A percentile compares a stretch with the other conserved stretches of the same genome.
phyloP scores from a whole-genome alignment of 2,113 vertebrate species.

The Pseudolaguvia tuberculata region DNA sequence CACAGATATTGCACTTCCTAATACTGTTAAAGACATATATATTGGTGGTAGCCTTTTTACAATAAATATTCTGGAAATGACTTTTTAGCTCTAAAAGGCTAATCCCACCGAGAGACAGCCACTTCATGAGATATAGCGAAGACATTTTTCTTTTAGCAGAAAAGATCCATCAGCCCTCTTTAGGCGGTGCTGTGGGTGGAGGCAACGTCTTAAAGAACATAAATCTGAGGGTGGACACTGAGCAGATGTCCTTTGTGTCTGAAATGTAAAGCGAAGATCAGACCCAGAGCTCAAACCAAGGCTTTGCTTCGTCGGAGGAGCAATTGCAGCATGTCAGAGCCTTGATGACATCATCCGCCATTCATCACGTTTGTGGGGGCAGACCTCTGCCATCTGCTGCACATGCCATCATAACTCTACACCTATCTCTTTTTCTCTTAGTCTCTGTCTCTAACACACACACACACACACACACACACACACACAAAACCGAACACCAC shows the following conservation, averaged over 20 bases:
- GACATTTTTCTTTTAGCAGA: slow-evolving; percentile 18
- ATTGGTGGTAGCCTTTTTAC: background rate
- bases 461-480: slow-evolving; percentile 27
- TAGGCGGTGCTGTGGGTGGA: slow-evolving; percentile 9
- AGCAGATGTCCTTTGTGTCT: slow-evolving; percentile 67
- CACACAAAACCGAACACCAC: slow-evolving; percentile 17
- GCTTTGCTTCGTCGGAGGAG: slow-evolving; percentile 79
- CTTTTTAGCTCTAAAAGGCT: background rate
- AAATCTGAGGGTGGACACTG: slow-evolving; percentile 88
- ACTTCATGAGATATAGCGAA: slow-evolving; percentile 18
- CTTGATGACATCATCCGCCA: slow-evolving; percentile 95
- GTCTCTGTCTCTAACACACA: slow-evolving; percentile 53
- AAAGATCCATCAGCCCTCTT: slow-evolving; percentile 41
- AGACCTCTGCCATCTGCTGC: slow-evolving; percentile 87
- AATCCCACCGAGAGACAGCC: slow-evolving; percentile 3
- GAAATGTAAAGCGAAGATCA: slow-evolving; percentile 40
- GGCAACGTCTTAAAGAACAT: slow-evolving; percentile 78
- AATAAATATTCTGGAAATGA: background rate
- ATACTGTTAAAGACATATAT: background rate
- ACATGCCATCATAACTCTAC: slow-evolving; percentile 73
- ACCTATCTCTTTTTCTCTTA: slow-evolving; percentile 30
- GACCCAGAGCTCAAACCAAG: slow-evolving; percentile 56
- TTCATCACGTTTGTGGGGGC: slow-evolving; percentile 82
- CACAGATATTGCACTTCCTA: background rate
- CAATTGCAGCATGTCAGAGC: slow-evolving; percentile 72